Conservation (phyloP, 2,113 vertebrate genomes). For the Tupaia tana region DNA sequence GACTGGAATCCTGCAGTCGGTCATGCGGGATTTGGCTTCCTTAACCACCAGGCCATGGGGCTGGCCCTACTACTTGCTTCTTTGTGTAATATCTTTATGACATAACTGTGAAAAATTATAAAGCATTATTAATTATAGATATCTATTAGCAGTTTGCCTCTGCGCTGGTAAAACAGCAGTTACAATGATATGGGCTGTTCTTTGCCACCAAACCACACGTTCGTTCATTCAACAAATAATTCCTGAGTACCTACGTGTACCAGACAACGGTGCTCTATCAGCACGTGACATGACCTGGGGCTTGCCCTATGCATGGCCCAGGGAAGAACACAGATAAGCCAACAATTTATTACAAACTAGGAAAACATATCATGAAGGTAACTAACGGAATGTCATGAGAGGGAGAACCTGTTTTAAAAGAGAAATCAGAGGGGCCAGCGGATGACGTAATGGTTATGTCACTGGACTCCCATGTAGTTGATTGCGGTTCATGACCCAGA, state of each 20-base stretch:
- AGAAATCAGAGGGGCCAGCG: neutral
- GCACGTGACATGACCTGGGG: neutral
- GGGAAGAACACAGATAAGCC: neutral
- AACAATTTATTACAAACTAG: neutral
- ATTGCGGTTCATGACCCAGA: too few species aligned
- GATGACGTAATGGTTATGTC: too few species aligned
- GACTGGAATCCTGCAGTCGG: too few species aligned
- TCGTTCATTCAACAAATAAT: neutral
- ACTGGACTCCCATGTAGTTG: too few species aligned
- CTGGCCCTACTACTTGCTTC: too few species aligned
- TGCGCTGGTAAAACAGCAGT: neutral
- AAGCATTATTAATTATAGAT: slow-evolving; percentile 6
- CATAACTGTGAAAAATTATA: slow-evolving; percentile 18
- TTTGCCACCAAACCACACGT: neutral
- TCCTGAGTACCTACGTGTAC: neutral
- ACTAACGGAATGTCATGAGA: neutral
- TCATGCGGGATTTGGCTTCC: too few species aligned
- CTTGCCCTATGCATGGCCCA: neutral
- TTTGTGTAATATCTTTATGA: too few species aligned
- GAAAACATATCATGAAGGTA: slow-evolving; percentile 5
- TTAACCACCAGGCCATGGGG: too few species aligned
- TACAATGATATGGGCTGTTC: neutral
- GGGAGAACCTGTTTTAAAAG: neutral
- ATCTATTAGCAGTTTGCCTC: neutral
- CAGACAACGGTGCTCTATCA: neutral